These are phyloP conservation scores for Machimus atricapillus DNA, from an alignment of 2,888 invertebrate genomes.

Conservation along the genomic window DNA sequence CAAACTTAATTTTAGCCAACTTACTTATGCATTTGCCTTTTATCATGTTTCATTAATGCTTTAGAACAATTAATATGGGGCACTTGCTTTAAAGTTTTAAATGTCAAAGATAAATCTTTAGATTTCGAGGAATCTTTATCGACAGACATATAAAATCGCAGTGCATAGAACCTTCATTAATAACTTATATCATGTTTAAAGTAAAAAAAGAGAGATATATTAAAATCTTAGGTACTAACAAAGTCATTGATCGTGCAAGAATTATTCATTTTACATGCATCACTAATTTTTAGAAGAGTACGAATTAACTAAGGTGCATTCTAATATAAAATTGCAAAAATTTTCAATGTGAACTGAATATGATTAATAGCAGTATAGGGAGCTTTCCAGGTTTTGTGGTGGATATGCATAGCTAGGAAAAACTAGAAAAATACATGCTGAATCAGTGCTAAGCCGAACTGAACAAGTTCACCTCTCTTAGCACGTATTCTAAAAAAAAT, in stretches of 20 bases:
- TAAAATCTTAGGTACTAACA: not conserved
- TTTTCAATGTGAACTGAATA: not conserved
- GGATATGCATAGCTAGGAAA: not conserved
- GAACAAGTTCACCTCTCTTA: not conserved
- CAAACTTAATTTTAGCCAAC: too few species aligned
- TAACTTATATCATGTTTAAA: not conserved
- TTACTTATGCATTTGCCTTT: too few species aligned
- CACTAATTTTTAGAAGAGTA: not conserved
- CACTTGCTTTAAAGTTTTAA: too few species aligned
- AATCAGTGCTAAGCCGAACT: not conserved
- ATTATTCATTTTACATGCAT: not conserved
- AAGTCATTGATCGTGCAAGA: not conserved
- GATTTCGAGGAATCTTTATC: too few species aligned
- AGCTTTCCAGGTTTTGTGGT: not conserved
- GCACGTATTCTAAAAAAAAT: not conserved
- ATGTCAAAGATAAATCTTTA: too few species aligned
- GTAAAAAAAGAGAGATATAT: not conserved
- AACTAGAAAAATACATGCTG: not conserved
- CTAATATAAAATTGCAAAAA: not conserved
- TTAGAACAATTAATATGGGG: too few species aligned
- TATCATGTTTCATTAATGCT: too few species aligned
- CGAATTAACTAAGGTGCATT: not conserved
- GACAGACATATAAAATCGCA: too few species aligned
- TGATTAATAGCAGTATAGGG: too few species aligned
- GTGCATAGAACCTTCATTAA: too few species aligned